Percentiles rank a stretch among this genome's conserved stretches.
phyloP scores from a whole-genome alignment of 2,888 invertebrate species.

The Drosophila infuscata region DNA sequence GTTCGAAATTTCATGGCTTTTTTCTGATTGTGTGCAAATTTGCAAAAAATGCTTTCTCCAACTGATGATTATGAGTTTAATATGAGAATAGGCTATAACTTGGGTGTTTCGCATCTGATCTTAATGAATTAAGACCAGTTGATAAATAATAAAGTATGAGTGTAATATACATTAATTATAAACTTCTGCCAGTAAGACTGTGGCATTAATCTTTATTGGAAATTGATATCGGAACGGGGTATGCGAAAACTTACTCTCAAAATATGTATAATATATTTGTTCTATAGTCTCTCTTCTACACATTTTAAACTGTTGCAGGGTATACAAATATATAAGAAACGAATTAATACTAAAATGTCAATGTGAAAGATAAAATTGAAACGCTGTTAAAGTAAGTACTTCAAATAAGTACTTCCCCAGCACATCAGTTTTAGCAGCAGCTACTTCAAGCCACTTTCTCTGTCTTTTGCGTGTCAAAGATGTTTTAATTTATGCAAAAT shows the following conservation, averaged over 20 bases:
- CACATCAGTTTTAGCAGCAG: conserved; percentile 15
- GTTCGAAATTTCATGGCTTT: not conserved
- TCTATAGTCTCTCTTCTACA: too few relatives aligned
- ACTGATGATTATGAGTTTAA: too few relatives aligned
- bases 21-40: not conserved
- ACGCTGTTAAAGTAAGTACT: not conserved
- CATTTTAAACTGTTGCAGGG: not conserved
- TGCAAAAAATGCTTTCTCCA: not conserved
- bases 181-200: too few relatives aligned
- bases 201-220: too few relatives aligned
- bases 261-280: too few relatives aligned
- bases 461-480: conserved; percentile 22
- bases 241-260: too few relatives aligned
- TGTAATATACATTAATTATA: too few relatives aligned
- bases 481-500: conserved; percentile 59
- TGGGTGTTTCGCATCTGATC: not conserved
- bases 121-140: too few relatives aligned
- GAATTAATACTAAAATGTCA: conserved; percentile 10
- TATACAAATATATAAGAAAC: not conserved
- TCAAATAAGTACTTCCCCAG: not conserved
- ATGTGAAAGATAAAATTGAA: conserved; percentile 7
- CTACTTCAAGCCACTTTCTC: conserved; percentile 21
- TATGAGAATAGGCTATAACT: not conserved
- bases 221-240: too few relatives aligned
- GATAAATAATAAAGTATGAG: too few relatives aligned